These are phyloP conservation scores for Periparus ater DNA, from an alignment of 2,797 vertebrate genomes.

Conservation along the genomic window DNA sequence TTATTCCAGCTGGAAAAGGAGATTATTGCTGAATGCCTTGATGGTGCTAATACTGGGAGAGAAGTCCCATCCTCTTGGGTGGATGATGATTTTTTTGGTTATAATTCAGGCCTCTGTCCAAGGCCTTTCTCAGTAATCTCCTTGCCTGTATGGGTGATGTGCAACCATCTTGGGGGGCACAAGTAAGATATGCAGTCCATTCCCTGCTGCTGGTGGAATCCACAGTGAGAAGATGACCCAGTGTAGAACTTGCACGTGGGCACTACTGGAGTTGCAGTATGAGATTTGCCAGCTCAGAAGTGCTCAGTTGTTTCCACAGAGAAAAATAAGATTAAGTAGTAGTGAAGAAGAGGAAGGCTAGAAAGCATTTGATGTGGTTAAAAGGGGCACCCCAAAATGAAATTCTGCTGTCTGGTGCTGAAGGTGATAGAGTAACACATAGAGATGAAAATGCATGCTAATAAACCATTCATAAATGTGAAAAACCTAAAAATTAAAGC, in stretches of 20 bases:
- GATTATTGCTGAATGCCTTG: background rate
- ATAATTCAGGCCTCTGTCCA: background rate
- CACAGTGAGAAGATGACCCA: background rate
- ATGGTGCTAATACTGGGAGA: background rate
- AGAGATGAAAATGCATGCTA: background rate
- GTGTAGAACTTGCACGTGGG: fast-evolving
- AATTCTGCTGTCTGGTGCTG: background rate
- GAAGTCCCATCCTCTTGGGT: background rate
- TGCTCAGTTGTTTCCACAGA: background rate
- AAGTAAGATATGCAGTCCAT: background rate
- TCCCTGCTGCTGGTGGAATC: background rate
- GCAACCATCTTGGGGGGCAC: background rate
- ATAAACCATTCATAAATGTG: background rate
- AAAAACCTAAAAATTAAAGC: background rate
- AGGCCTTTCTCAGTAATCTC: background rate
- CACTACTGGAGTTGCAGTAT: fast-evolving
- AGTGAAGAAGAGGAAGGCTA: background rate
- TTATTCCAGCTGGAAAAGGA: background rate
- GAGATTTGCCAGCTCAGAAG: background rate
- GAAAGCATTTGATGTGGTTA: background rate
- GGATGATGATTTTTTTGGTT: background rate
- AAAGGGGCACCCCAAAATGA: background rate
- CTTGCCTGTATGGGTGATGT: background rate
- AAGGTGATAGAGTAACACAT: background rate
- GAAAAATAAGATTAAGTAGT: background rate